A percentile compares a stretch with the other conserved stretches of the same genome.
phyloP scores from a whole-genome alignment of 2,797 vertebrate species.

The Rhynchonycteris naso region DNA sequence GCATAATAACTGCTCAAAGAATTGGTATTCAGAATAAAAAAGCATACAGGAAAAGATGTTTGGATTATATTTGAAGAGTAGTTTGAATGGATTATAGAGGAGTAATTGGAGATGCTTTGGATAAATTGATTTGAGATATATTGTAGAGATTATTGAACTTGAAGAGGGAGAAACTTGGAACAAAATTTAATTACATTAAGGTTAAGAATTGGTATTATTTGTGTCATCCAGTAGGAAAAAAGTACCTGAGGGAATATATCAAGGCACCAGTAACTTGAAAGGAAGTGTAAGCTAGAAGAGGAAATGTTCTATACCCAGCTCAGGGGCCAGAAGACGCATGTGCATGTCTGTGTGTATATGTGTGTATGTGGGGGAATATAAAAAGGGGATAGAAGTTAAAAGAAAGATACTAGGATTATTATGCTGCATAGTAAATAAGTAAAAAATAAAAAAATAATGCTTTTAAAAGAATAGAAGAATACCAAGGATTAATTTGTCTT shows the following conservation, averaged over 20 bases:
- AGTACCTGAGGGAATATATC: not conserved
- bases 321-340: not conserved
- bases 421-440: not conserved
- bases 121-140: slow-evolving; percentile 36
- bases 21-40: not conserved
- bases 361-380: not conserved
- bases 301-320: not conserved
- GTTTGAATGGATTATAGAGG: not conserved
- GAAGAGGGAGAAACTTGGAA: slow-evolving; percentile 4
- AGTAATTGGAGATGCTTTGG: slow-evolving; percentile 30
- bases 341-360: not conserved
- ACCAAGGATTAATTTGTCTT: not conserved
- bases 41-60: not conserved
- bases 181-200: slow-evolving; percentile 40
- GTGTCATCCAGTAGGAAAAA: not conserved
- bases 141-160: not conserved
- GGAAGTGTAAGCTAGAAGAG: not conserved
- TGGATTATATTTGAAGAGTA: not conserved
- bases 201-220: slow-evolving; percentile 18
- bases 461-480: not conserved
- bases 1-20: not conserved
- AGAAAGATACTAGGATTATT: not conserved
- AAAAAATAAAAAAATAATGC: not conserved
- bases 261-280: not conserved
- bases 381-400: not conserved